Evolutionary conservation across 1,140 invertebrate species (phyloP).

Genomic region (Bombus confusus): DNA sequence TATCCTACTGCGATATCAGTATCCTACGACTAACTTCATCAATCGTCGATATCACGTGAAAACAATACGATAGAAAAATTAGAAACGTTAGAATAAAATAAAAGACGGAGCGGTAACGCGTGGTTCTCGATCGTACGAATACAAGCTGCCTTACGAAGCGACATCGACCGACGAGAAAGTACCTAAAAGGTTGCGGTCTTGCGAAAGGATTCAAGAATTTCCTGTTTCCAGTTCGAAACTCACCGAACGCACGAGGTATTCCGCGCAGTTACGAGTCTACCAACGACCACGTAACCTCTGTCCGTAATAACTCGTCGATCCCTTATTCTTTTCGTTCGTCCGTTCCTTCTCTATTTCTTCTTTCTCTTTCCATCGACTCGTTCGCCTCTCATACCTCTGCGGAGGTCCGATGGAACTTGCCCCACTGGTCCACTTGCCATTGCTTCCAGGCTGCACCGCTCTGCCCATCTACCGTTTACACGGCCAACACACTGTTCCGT

Average conservation of each 20-base stretch:
- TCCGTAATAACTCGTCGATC: constrained; percentile 55
- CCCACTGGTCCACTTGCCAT: constrained; percentile 64
- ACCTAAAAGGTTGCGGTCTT: background rate
- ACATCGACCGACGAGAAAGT: background rate
- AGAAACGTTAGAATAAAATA: background rate
- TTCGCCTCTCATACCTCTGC: constrained; percentile 7
- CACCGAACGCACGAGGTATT: constrained; percentile 22
- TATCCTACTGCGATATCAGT: constrained; percentile 16
- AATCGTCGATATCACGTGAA: constrained; percentile 18
- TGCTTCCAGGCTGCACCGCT: constrained; percentile 43
- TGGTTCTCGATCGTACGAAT: background rate
- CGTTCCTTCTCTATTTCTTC: background rate
- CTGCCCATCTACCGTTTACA: constrained; percentile 71
- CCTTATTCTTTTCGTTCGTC: background rate
- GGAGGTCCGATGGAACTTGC: constrained; percentile 64
- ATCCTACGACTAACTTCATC: constrained; percentile 41
- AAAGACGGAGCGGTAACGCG: no score
- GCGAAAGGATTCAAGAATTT: constrained; percentile 23
- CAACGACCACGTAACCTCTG: constrained; percentile 61
- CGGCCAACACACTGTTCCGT: constrained; percentile 58
- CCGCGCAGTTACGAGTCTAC: constrained; percentile 49
- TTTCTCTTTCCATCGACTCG: background rate
- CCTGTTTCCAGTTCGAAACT: constrained; percentile 17
- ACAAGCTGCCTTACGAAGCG: background rate
- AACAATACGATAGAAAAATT: no score